These are phyloP conservation scores for Tetragonisca angustula DNA, from an alignment of 2,888 invertebrate genomes.

Conservation along the genomic window DNA sequence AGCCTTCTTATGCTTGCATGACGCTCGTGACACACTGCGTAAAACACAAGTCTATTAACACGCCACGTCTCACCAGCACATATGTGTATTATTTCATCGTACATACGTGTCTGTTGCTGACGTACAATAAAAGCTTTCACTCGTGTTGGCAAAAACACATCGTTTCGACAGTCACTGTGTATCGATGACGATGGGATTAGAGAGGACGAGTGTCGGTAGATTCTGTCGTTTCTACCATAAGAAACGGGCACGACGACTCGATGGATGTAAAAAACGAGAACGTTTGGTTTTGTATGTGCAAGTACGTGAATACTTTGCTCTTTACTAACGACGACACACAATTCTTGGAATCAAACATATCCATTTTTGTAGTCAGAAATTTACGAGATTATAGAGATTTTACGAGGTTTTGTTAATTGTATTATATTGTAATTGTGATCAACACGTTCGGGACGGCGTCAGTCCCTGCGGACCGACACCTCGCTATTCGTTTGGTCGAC, in stretches of 20 bases:
- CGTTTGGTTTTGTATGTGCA: background rate
- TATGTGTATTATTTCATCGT: background rate
- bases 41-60: conserved; percentile 45
- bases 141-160: background rate
- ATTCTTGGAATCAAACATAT: no score
- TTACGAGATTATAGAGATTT: no score
- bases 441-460: no score
- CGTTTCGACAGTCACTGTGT: background rate
- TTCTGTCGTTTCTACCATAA: background rate
- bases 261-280: background rate
- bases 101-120: background rate
- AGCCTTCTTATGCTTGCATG: conserved; percentile 66
- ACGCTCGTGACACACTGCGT: conserved; percentile 45
- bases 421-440: no score
- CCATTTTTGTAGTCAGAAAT: no score
- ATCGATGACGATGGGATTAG: background rate
- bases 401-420: no score
- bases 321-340: no score
- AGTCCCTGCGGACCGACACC: no score
- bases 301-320: background rate
- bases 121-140: background rate
- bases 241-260: background rate
- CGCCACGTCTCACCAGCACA: background rate
- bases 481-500: no score
- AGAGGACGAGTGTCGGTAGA: background rate